Percentiles rank a stretch among this genome's conserved stretches.
phyloP scores from a whole-genome alignment of 2,888 invertebrate species.

The Rhamphomyia laevipes region DNA sequence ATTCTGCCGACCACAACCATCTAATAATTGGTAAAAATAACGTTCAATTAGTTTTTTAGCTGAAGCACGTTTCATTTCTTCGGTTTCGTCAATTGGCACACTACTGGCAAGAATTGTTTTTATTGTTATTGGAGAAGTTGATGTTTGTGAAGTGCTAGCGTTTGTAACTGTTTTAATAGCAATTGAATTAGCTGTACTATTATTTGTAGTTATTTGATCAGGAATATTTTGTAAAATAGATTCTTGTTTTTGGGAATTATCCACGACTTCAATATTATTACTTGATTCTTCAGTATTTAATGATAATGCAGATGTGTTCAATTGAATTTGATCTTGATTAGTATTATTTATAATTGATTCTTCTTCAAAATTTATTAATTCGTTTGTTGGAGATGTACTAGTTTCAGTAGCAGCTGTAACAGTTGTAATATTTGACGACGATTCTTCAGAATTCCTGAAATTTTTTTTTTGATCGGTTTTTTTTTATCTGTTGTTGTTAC shows the following conservation, averaged over 20 bases:
- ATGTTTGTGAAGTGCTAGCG: neutral
- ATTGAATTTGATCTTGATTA: neutral
- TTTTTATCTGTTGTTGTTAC: too few species aligned
- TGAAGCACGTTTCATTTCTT: slow-evolving; percentile 62
- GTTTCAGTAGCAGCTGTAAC: neutral
- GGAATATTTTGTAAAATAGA: neutral
- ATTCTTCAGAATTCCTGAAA: slow-evolving; percentile 17
- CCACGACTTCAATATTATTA: neutral
- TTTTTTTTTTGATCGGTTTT: too few species aligned
- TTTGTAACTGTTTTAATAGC: too few species aligned
- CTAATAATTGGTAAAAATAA: slow-evolving; percentile 84
- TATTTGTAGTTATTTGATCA: neutral
- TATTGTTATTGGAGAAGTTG: neutral
- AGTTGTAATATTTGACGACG: slow-evolving; percentile 13
- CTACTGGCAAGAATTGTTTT: neutral
- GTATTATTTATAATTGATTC: neutral
- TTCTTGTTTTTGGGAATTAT: neutral
- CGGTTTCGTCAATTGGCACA: slow-evolving; percentile 34
- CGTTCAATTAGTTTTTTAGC: slow-evolving; percentile 81
- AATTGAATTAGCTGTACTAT: too few species aligned
- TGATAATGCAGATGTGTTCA: neutral
- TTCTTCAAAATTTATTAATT: neutral
- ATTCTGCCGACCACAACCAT: slow-evolving; percentile 82
- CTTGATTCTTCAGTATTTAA: neutral
- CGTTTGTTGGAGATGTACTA: slow-evolving; percentile 1